Percentiles rank a stretch among this genome's conserved stretches.
Evolutionary conservation across 2,797 vertebrate species (phyloP).

Genomic region (Periparus ater): DNA sequence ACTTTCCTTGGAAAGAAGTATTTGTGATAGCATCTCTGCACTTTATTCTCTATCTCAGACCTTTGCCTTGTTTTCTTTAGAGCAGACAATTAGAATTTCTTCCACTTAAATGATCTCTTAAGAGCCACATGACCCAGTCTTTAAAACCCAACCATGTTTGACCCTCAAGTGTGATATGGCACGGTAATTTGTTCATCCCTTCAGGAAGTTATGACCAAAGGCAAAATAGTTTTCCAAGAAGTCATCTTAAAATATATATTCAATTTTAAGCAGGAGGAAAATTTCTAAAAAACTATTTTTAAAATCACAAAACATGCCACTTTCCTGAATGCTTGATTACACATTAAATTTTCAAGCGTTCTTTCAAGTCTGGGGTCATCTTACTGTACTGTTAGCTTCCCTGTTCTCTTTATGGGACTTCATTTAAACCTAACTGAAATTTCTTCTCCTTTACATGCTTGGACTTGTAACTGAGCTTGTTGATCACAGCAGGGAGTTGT

Average conservation of each 20-base stretch:
- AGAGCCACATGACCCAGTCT: neutral
- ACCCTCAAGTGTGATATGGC: neutral
- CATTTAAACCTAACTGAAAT: neutral
- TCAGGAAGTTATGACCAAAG: neutral
- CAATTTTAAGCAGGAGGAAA: neutral
- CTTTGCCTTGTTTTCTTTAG: neutral
- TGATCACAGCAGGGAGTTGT: neutral
- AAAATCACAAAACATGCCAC: neutral
- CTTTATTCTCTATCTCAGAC: neutral
- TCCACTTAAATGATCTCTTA: neutral
- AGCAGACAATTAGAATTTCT: neutral
- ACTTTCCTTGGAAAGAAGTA: neutral
- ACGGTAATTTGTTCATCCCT: neutral
- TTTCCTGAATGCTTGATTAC: neutral
- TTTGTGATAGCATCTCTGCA: neutral
- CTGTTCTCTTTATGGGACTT: neutral
- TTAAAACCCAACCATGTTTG: neutral
- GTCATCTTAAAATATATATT: neutral
- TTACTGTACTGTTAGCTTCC: neutral
- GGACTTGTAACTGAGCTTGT: neutral
- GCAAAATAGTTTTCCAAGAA: neutral
- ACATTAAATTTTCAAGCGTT: neutral
- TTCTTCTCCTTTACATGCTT: neutral
- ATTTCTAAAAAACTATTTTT: neutral
- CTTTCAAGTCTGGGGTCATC: neutral